A percentile compares a stretch with the other conserved stretches of the same genome.
Evolutionary conservation across 1,140 invertebrate species (phyloP).

Genomic region (Gerris buenoi): DNA sequence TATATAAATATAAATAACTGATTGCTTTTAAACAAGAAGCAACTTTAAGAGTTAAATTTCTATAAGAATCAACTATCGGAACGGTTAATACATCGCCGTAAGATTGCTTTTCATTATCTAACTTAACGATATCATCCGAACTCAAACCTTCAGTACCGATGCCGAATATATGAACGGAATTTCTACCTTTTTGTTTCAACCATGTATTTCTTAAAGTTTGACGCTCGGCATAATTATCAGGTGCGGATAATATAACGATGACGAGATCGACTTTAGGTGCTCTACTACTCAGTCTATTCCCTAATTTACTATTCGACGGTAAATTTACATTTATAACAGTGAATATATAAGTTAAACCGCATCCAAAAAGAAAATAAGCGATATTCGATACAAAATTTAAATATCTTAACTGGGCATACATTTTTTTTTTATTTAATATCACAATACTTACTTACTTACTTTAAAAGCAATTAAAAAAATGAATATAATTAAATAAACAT

Average conservation of each 20-base stretch:
- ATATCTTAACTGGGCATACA: too few species aligned
- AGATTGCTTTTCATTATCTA: conserved; percentile 43
- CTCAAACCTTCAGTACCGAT: conserved; percentile 44
- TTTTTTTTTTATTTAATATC: too few species aligned
- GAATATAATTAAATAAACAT: too few species aligned
- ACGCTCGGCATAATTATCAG: neutral
- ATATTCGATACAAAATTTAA: too few species aligned
- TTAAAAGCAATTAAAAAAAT: too few species aligned
- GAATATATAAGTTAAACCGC: too few species aligned
- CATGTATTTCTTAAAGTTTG: neutral
- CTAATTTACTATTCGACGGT: too few species aligned
- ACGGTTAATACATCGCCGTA: conserved; percentile 51
- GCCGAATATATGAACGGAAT: conserved; percentile 36
- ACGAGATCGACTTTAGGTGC: neutral
- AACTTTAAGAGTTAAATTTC: conserved; percentile 55
- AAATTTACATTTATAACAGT: too few species aligned
- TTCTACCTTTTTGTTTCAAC: neutral
- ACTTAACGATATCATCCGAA: conserved; percentile 29
- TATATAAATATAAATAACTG: conserved; percentile 38
- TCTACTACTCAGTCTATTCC: too few species aligned
- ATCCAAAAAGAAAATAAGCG: too few species aligned
- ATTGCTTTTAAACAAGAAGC: conserved; percentile 41
- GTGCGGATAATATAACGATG: neutral
- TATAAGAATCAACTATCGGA: conserved; percentile 50
- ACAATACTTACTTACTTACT: too few species aligned